Evolutionary conservation across 1,140 invertebrate species (phyloP), one percentile per base, ranked within the genome.

Genomic region (Gryllus bimaculatus): DNA sequence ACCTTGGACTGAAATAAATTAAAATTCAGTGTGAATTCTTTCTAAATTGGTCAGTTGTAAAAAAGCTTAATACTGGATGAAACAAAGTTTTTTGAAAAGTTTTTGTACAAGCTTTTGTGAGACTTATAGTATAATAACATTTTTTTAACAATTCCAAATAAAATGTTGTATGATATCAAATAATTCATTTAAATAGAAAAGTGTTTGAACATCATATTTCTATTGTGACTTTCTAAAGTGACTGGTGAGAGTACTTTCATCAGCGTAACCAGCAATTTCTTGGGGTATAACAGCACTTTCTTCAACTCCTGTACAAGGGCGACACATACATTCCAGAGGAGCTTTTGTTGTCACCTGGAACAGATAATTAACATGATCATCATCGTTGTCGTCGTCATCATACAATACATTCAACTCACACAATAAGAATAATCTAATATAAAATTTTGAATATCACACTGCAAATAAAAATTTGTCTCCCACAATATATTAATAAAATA

Each of bases 241-340:
- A 82, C 91, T 75, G 91, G 90, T 85, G 7, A 94, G 85, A 0
- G 92, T 91, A 21, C 90, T 90, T 86, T 95, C 93, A 81, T 95
- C 93, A n/a, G 92, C 88, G 84, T 94, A 95, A 76, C 93, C 93
- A 21, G 93, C 93, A 8, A 96, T 93, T 88, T 97, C 95, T 87
- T 96, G 95, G 10, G 96, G 95, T 76, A 96, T 90, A 75, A 96
- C 91, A 7, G 94, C 89, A 82, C 91, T 93, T 85, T 96, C 94
- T 84, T 97, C 95, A 18, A 97, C 90, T 12, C 91, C 91, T 3
- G 94, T 95, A 84, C 96, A 98, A 8, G 95, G 95, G 48, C 96
- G 90, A 84, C 96, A 98, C 95, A 97, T 97, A 83, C 95, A 97
- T 84, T 96, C 94, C 73, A 96, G 85, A 0, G 96, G 95, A 18